These are phyloP conservation scores for Dinoponera quadriceps DNA, from an alignment of 1,140 invertebrate genomes.

Conservation along the genomic window DNA sequence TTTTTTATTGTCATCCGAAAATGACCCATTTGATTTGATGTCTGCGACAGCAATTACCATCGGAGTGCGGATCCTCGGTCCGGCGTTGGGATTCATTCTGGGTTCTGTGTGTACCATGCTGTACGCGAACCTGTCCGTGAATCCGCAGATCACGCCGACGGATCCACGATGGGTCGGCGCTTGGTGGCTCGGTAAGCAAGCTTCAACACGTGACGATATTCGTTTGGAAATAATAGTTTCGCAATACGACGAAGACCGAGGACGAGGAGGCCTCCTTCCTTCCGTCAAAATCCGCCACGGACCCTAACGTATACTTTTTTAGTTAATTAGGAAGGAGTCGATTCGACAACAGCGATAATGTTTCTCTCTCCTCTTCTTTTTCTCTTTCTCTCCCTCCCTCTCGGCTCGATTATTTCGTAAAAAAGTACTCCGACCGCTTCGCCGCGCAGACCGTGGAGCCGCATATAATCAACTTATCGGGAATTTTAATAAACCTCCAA, in stretches of 20 bases:
- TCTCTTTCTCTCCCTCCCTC: no score
- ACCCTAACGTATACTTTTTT: no score
- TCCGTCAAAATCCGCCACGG: no score
- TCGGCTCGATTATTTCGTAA: no score
- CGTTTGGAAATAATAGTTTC: not conserved
- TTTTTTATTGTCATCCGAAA: not conserved
- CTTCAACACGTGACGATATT: conserved; percentile 32
- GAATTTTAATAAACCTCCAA: conserved; percentile 9
- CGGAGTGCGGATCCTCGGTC: conserved; percentile 95
- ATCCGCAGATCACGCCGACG: conserved; percentile 92
- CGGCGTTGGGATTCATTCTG: conserved; percentile 95
- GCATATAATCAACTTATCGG: not conserved
- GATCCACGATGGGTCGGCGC: conserved; percentile 96
- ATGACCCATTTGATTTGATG: conserved; percentile 19
- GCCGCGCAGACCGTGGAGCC: no score
- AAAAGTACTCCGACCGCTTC: not conserved
- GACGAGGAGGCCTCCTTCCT: no score
- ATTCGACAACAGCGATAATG: no score
- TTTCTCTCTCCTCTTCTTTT: no score
- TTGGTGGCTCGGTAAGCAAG: conserved; percentile 94
- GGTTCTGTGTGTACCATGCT: conserved; percentile 96
- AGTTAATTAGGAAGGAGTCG: no score
- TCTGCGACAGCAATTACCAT: conserved; percentile 93
- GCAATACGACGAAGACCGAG: no score
- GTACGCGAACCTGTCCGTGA: conserved; percentile 92